Evolutionary conservation across 92 coral and sea anemone genomes (phyloP).

Genomic region (Paragorgia papillata): DNA sequence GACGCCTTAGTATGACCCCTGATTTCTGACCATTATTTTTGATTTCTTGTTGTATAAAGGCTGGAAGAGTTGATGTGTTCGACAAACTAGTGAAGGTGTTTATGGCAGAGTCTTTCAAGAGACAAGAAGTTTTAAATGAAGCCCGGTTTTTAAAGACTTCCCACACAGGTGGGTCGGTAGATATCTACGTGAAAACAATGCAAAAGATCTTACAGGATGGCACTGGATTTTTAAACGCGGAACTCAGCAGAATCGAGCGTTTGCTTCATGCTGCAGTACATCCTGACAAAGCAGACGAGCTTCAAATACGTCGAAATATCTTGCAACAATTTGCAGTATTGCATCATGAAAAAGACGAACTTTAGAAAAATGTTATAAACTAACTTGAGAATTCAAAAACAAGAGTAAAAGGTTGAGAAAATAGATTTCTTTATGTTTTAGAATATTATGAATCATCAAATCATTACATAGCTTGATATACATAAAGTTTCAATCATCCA

Average conservation of each 20-base stretch:
- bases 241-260: slow-evolving; percentile 86
- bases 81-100: slow-evolving; percentile 73
- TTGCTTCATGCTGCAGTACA: slow-evolving; percentile 89
- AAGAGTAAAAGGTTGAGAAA: too few species aligned
- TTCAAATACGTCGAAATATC: slow-evolving; percentile 84
- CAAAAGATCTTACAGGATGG: slow-evolving; percentile 71
- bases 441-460: too few species aligned
- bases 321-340: slow-evolving; percentile 79
- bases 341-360: slow-evolving; percentile 89
- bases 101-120: slow-evolving; percentile 76
- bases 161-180: slow-evolving; percentile 65
- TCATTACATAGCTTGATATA: too few species aligned
- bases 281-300: slow-evolving; percentile 87
- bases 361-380: too few species aligned
- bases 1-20: too few species aligned
- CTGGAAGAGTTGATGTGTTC: slow-evolving; percentile 86
- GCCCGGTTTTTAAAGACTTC: slow-evolving; percentile 54
- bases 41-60: too few species aligned
- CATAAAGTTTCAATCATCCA: too few species aligned
- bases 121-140: slow-evolving; percentile 66
- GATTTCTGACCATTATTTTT: too few species aligned
- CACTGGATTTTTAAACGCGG: slow-evolving; percentile 61
- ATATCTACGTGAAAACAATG: slow-evolving; percentile 80
- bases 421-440: too few species aligned
- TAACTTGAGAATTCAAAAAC: too few species aligned